Conservation (phyloP, 2,797 vertebrate species). For the Sebastes hubbsi region DNA sequence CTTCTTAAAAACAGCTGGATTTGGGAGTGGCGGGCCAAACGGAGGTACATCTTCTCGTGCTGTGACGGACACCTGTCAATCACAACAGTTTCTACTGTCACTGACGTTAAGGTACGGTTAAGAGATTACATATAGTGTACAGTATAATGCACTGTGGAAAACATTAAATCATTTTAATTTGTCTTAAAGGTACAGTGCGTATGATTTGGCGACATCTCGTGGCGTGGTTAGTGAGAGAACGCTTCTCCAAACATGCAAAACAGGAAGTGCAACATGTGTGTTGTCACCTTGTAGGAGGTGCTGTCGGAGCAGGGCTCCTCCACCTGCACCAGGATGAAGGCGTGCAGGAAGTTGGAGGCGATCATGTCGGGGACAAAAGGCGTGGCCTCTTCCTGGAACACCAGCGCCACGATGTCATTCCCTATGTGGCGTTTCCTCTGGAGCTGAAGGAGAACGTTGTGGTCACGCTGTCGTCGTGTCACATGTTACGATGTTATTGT, state of each 20-base stretch:
- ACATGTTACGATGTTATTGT: background rate
- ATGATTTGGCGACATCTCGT: no score
- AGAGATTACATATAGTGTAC: no score
- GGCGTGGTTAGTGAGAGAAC: no score
- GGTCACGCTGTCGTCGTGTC: background rate
- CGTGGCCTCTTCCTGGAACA: slow-evolving; percentile 96
- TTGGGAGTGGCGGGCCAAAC: slow-evolving; percentile 90
- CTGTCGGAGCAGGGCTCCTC: slow-evolving; percentile 79
- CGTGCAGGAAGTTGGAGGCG: slow-evolving; percentile 95
- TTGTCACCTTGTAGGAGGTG: slow-evolving; percentile 61
- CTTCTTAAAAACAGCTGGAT: slow-evolving; percentile 90
- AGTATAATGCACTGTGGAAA: no score
- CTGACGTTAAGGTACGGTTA: background rate
- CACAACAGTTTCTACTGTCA: slow-evolving; percentile 8
- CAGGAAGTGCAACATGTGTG: background rate
- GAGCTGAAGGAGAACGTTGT: slow-evolving; percentile 77
- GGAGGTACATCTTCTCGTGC: slow-evolving; percentile 92
- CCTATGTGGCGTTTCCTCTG: slow-evolving; percentile 97
- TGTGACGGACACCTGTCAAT: slow-evolving; percentile 89
- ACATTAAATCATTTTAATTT: no score
- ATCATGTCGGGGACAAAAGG: slow-evolving; percentile 98
- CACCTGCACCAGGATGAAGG: slow-evolving; percentile 91
- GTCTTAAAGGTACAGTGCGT: no score
- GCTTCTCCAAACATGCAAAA: no score
- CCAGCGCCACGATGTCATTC: slow-evolving; percentile 93